Conservation (phyloP, 2,888 invertebrate genomes). For the Abrostola triplasia region DNA sequence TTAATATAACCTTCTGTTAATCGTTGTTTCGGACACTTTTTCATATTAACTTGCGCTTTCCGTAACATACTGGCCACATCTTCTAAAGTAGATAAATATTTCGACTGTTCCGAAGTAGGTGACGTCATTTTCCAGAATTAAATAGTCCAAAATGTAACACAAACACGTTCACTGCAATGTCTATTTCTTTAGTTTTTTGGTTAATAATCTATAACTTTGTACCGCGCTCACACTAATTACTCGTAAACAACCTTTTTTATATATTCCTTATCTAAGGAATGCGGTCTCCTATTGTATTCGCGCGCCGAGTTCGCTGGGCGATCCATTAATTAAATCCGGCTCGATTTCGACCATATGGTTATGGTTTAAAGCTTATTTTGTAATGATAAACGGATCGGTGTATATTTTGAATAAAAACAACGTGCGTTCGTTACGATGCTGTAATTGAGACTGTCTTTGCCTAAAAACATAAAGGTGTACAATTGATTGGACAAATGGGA, state of each 20-base stretch:
- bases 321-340: slow-evolving; percentile 3
- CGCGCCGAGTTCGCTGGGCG: slow-evolving; percentile 4
- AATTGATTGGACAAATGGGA: too few relatives aligned
- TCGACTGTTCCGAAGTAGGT: slow-evolving; percentile 7
- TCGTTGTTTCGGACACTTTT: slow-evolving; percentile 44
- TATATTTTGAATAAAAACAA: not conserved
- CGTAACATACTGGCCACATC: slow-evolving; percentile 31
- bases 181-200: not conserved
- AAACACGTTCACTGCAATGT: slow-evolving; percentile 5
- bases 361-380: not conserved
- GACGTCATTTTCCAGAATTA: not conserved
- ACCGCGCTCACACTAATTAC: not conserved
- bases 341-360: slow-evolving; percentile 5
- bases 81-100: slow-evolving; percentile 29
- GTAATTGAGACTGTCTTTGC: too few relatives aligned
- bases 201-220: not conserved
- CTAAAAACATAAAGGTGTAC: too few relatives aligned
- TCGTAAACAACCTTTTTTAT: slow-evolving; percentile 3
- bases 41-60: slow-evolving; percentile 40
- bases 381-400: not conserved
- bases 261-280: slow-evolving; percentile 2
- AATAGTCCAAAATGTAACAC: not conserved
- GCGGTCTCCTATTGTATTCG: slow-evolving; percentile 3
- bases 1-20: slow-evolving; percentile 47
- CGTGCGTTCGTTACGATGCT: too few relatives aligned